phyloP scores from a whole-genome alignment of 2,888 invertebrate genomes.

The Parnassius orleans region DNA sequence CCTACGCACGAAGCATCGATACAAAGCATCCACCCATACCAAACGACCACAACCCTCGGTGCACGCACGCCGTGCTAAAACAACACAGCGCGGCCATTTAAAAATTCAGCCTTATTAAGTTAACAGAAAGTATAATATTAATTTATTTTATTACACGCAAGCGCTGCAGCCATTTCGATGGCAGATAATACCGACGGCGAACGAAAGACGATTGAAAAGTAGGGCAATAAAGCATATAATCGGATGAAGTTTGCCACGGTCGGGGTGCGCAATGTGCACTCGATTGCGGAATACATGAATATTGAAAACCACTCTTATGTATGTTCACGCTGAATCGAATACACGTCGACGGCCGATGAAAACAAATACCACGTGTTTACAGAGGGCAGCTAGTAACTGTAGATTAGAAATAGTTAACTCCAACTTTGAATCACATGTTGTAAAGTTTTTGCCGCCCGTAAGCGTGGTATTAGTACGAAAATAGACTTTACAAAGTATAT shows the following conservation, averaged over 20 bases:
- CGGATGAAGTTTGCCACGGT: slow-evolving; percentile 39
- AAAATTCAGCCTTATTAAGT: slow-evolving; percentile 40
- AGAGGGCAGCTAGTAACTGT: slow-evolving; percentile 54
- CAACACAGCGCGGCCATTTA: slow-evolving; percentile 32
- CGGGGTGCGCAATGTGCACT: slow-evolving; percentile 65
- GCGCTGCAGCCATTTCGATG: slow-evolving; percentile 53
- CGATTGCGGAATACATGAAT: slow-evolving; percentile 62
- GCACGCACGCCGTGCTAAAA: slow-evolving; percentile 44
- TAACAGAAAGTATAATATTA: slow-evolving; percentile 30
- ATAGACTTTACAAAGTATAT: not conserved
- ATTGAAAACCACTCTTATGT: slow-evolving; percentile 74
- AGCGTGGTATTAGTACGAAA: slow-evolving; percentile 6
- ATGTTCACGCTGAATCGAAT: slow-evolving; percentile 59
- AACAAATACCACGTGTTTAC: slow-evolving; percentile 70
- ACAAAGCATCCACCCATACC: slow-evolving; percentile 65
- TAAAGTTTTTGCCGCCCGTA: slow-evolving; percentile 50
- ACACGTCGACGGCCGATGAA: slow-evolving; percentile 46
- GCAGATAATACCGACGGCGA: slow-evolving; percentile 37
- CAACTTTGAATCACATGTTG: slow-evolving; percentile 60
- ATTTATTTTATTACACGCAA: slow-evolving; percentile 38
- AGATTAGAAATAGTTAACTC: slow-evolving; percentile 55
- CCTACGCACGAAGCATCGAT: slow-evolving; percentile 71
- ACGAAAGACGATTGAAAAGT: slow-evolving; percentile 50
- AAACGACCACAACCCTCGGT: slow-evolving; percentile 59
- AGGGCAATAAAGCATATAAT: slow-evolving; percentile 58